phyloP scores from a whole-genome alignment of 2,113 vertebrate genomes.

The Rhagologus leucostigma region DNA sequence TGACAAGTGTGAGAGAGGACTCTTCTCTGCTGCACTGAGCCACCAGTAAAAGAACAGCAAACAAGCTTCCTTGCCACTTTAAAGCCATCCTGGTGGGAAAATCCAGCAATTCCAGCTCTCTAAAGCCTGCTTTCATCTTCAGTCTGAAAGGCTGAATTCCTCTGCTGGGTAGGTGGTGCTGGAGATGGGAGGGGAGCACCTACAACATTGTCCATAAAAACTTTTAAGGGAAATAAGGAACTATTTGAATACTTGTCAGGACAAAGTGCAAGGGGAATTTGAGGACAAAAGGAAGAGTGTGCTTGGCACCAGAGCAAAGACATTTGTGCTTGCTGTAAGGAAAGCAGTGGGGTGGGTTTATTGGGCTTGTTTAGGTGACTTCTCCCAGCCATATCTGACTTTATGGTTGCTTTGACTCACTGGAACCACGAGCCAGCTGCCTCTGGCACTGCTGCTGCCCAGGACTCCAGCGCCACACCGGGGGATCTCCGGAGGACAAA shows the following conservation, averaged over 20 bases:
- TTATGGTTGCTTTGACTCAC: not conserved
- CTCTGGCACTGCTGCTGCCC: not conserved
- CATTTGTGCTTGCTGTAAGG: not conserved
- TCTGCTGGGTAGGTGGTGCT: not conserved
- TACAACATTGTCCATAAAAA: not conserved
- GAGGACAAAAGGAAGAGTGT: not conserved
- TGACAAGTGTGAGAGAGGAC: not conserved
- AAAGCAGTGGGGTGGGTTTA: not conserved
- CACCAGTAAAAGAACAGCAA: not conserved
- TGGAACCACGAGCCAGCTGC: not conserved
- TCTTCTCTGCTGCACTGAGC: not conserved
- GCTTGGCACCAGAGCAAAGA: not conserved
- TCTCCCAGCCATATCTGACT: not conserved
- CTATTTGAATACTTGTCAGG: not conserved
- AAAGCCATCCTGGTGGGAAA: not conserved
- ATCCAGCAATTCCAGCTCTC: not conserved
- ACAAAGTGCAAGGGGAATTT: not conserved
- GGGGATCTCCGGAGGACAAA: not conserved
- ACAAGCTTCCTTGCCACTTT: not conserved
- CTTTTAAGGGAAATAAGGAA: not conserved
- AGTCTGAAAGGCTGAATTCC: not conserved
- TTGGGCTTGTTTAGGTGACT: not conserved
- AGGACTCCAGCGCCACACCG: accelerated
- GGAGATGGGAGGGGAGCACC: not conserved
- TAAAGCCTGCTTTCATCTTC: not conserved